Base-by-base conservation (phyloP, 2,888 invertebrate genomes). In the Zygogramma bicolorata region DNA sequence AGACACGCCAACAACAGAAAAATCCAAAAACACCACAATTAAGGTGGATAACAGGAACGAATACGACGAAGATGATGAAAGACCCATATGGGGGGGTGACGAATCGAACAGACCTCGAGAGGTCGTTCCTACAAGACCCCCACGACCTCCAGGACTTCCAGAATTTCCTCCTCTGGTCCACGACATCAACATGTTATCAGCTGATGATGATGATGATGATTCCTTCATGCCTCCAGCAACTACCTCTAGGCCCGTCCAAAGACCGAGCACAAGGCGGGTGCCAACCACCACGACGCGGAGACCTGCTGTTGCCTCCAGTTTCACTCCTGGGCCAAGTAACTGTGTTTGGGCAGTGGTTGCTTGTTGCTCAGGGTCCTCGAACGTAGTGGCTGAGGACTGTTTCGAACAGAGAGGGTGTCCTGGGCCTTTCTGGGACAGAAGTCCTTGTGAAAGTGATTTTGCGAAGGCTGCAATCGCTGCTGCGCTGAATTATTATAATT, bases 311-410 rank as follows among this genome's bases (percentile, higher is more conserved):
- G 15, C 65, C 10, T 42, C 63, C 7, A 31, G 27, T 4, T 31
- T 31, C 15, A 67, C 77, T 20, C 27, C 73, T 27, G 79, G 80
- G 2, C 81, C 81, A 2, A 81, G 80, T 40, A 75, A 80, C 60
- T 95, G 95, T 81, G 91, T 93, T 0, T 92, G 93, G 91, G 95
- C 95, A 0, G 93, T 95, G 62, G 87, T 94, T 5, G 90, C 92
- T 1, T 95, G 95, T 82, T 95, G 95, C 81, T 88, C 91, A 0
- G 86, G 87, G 0, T 85, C 87, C 0, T 86, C 86, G n/a, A 87
- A 86, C 71, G 85, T 88, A 13, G 86, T 90, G 62, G 86, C 88
- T 2, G 88, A 89, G 76, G 86, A 84, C 13, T 95, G 95, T 83
- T 95, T 95, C 73, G 94, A 94, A 84, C 87, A 89, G 7, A 86